These are phyloP conservation scores for Microvelia longipes DNA, from an alignment of 1,140 invertebrate genomes.

Conservation along the genomic window DNA sequence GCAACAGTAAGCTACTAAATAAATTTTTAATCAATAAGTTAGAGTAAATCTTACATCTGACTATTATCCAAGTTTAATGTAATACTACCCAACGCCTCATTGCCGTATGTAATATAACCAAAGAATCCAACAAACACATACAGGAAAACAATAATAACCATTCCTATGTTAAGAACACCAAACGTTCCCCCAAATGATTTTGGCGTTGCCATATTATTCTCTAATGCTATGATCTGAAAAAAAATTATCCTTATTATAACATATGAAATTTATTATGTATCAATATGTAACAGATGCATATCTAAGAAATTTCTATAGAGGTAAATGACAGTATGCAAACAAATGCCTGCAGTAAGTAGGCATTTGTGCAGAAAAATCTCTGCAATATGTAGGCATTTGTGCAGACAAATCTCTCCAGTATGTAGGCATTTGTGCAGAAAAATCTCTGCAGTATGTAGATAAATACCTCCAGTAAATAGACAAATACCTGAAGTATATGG, in stretches of 20 bases:
- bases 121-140: conserved; percentile 65
- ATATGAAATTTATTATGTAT: too few species aligned
- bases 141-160: conserved; percentile 52
- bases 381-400: not conserved
- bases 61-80: conserved; percentile 52
- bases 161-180: conserved; percentile 63
- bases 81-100: conserved; percentile 43
- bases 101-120: conserved; percentile 65
- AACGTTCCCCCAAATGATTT: conserved; percentile 48
- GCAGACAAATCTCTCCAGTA: not conserved
- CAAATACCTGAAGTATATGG: too few species aligned
- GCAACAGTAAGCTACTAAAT: too few species aligned
- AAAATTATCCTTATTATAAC: too few species aligned
- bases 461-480: too few species aligned
- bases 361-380: not conserved
- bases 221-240: conserved; percentile 58
- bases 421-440: not conserved
- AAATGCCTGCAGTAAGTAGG: too few species aligned
- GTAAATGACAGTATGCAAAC: too few species aligned
- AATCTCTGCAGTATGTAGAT: not conserved
- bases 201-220: conserved; percentile 72
- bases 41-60: conserved; percentile 35
- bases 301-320: too few species aligned
- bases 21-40: too few species aligned
- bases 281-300: too few species aligned